phyloP scores from a whole-genome alignment of 1,140 invertebrate genomes.

The Achatina immaculata region DNA sequence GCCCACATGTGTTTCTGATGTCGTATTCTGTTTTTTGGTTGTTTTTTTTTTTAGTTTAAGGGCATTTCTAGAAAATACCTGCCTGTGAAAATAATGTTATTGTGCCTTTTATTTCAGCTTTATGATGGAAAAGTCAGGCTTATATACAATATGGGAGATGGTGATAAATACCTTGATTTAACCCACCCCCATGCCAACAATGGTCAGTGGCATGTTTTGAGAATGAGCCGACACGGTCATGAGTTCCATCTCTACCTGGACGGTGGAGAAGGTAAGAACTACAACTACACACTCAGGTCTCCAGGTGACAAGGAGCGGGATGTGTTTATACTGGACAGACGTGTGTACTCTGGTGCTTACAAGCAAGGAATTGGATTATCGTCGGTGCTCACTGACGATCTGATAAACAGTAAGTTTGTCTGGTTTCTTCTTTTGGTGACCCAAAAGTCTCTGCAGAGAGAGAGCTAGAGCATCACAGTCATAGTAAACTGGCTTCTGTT shows the following conservation, averaged over 20 bases:
- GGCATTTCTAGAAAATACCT: too few relatives aligned
- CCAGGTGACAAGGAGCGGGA: conserved; percentile 33
- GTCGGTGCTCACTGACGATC: conserved; percentile 25
- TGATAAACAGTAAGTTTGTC: conserved; percentile 36
- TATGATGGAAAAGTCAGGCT: conserved; percentile 84
- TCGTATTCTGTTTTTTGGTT: too few relatives aligned
- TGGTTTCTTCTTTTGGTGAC: too few relatives aligned
- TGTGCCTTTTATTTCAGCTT: too few relatives aligned
- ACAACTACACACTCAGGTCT: conserved; percentile 83
- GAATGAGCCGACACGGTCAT: conserved; percentile 85
- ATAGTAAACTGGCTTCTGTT: too few relatives aligned
- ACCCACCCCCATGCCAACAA: conserved; percentile 91
- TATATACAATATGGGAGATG: conserved; percentile 88
- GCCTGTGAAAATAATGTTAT: too few relatives aligned
- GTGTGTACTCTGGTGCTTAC: conserved; percentile 28
- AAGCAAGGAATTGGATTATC: conserved; percentile 29
- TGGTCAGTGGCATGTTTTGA: conserved; percentile 96
- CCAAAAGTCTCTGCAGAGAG: too few relatives aligned
- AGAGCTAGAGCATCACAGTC: too few relatives aligned
- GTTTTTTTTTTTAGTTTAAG: too few relatives aligned
- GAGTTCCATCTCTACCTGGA: conserved; percentile 94
- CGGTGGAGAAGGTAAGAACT: conserved; percentile 93
- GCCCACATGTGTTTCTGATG: too few relatives aligned
- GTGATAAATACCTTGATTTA: conserved; percentile 88
- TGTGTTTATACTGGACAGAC: conserved; percentile 43